Base-by-base conservation (phyloP, 2,888 invertebrate genomes). In the Euproctis similis region DNA sequence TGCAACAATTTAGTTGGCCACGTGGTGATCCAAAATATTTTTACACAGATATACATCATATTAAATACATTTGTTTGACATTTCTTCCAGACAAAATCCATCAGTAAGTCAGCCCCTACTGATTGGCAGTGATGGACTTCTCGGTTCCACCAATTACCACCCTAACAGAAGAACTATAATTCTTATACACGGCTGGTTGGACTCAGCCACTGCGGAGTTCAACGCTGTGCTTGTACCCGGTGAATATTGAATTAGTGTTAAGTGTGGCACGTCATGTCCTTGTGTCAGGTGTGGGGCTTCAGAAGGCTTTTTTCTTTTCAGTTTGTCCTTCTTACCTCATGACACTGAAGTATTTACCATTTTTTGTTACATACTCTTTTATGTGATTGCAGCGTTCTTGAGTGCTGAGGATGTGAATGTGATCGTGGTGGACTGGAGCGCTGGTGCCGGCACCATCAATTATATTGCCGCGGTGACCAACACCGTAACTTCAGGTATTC, bases 341-440 rank as follows among this genome's bases (percentile, higher is more conserved):
- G n/a, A n/a, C n/a, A n/a, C n/a, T n/a, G n/a, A n/a, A n/a, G n/a
- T n/a, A n/a, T n/a, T n/a, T n/a, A n/a, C n/a, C n/a, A n/a, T n/a
- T n/a, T n/a, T n/a, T n/a, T n/a, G n/a, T n/a, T n/a, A n/a, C n/a
- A n/a, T n/a, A n/a, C n/a, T n/a, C n/a, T n/a, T n/a, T n/a, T n/a
- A n/a, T n/a, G n/a, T n/a, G 3, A 10, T 21, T 21, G n/a, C 36
- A 46, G 46, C 44, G 0, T 41, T 41, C 10, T 14, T 46, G 1
- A 12, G 24, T 0, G 40, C 44, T 0, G 34, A 38, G 8, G 46
- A 46, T 2, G 32, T 46, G 7, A 46, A 46, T 1, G 24, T 43
- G 0, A 24, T 46, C 1, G 4, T 42, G 4, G 43, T 39, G 1
- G 46, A 46, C 9, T 46, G 46, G 45, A 46, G 47, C 4, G 19